Percentiles rank a stretch among this genome's conserved stretches.
Evolutionary conservation across 2,797 vertebrate species (phyloP).

Genomic region (Danio albolineatus): DNA sequence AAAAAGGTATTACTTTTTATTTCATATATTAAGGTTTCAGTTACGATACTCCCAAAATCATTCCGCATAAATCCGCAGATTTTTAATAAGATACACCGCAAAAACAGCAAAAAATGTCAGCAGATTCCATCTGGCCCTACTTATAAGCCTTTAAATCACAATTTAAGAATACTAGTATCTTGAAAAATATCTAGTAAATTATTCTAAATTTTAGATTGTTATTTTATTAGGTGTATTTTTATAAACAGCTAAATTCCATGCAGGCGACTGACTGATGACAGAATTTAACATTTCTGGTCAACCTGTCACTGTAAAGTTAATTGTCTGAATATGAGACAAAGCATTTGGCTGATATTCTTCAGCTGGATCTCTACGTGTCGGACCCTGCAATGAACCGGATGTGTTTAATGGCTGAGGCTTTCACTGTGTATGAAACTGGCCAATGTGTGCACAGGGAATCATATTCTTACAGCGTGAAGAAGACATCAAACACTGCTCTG

Average conservation of each 20-base stretch:
- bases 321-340: constrained; percentile 1
- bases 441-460: constrained; percentile 65
- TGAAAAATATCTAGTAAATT: too few relatives aligned
- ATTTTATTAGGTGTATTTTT: too few relatives aligned
- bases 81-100: too few relatives aligned
- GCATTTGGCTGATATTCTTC: background rate
- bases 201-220: too few relatives aligned
- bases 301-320: background rate
- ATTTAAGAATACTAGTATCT: too few relatives aligned
- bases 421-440: constrained; percentile 35
- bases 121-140: too few relatives aligned
- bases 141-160: too few relatives aligned
- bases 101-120: too few relatives aligned
- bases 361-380: constrained; percentile 36
- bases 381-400: constrained; percentile 50
- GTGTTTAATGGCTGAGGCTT: constrained; percentile 35
- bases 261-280: background rate
- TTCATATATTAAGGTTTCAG: too few relatives aligned
- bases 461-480: constrained; percentile 68
- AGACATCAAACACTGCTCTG: constrained; percentile 73
- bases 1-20: too few relatives aligned
- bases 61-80: too few relatives aligned
- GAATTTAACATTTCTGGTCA: background rate
- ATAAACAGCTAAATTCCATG: background rate
- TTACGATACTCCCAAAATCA: too few relatives aligned